Evolutionary conservation across 2,113 vertebrate species (phyloP).

Genomic region (Castor canadensis): DNA sequence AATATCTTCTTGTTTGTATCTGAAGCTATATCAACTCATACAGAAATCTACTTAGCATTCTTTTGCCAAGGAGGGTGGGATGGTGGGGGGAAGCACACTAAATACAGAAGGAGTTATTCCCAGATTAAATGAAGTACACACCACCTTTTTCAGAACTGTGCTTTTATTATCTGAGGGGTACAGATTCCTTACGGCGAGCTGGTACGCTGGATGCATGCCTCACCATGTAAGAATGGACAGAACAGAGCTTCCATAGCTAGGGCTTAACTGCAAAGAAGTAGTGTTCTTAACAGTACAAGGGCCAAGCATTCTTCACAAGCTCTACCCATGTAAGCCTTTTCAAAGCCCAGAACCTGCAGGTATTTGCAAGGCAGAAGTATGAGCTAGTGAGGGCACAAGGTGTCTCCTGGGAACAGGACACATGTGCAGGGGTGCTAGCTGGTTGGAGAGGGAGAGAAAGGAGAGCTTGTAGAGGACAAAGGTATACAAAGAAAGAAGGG

Average conservation of each 20-base stretch:
- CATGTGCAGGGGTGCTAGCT: not conserved
- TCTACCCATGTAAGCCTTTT: not conserved
- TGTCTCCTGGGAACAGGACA: no score
- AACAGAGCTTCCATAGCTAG: not conserved
- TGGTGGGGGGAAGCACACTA: not conserved
- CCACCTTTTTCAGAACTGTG: not conserved
- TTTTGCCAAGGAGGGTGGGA: not conserved
- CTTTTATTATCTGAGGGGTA: not conserved
- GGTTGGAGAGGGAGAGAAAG: not conserved
- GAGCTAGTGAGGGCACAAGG: no score
- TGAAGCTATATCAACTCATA: not conserved
- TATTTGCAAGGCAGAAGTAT: not conserved
- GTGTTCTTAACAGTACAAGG: not conserved
- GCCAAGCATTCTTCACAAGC: not conserved
- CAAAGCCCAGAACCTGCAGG: not conserved
- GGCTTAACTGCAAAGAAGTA: not conserved
- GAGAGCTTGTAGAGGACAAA: not conserved
- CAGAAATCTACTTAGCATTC: not conserved
- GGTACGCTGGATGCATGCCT: not conserved
- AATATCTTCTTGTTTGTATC: constrained; percentile 34
- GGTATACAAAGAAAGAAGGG: not conserved
- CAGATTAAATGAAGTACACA: not conserved
- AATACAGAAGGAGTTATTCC: not conserved
- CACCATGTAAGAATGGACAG: not conserved
- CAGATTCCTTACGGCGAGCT: not conserved